Conservation (phyloP, 2,113 vertebrate species). For the Ochotona princeps region DNA sequence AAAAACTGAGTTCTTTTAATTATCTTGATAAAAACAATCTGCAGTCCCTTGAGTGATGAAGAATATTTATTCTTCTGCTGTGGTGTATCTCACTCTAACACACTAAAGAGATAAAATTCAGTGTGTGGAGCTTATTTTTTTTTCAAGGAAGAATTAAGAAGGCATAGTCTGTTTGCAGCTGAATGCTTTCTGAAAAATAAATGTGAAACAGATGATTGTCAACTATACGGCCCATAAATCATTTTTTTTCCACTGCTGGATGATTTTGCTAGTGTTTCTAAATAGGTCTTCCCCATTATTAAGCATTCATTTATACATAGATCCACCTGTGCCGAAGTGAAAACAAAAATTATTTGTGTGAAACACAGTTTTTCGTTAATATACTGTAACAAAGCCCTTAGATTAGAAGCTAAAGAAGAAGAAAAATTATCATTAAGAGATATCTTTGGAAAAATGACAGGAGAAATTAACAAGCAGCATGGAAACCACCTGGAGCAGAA, state of each 20-base stretch:
- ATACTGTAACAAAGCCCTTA: neutral
- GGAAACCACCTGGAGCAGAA: neutral
- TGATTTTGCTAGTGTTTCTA: constrained; percentile 28
- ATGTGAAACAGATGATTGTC: constrained; percentile 45
- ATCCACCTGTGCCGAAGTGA: constrained; percentile 3
- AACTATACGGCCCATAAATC: constrained; percentile 38
- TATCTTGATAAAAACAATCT: constrained; percentile 33
- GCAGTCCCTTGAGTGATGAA: neutral
- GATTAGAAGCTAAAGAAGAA: constrained; percentile 1
- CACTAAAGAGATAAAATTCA: neutral
- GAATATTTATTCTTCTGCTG: neutral
- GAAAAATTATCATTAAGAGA: constrained; percentile 36
- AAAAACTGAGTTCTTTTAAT: neutral
- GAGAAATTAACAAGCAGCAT: neutral
- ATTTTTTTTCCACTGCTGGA: constrained; percentile 1
- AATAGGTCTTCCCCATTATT: constrained; percentile 31
- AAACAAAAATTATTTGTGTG: constrained; percentile 34
- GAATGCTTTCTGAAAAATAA: constrained; percentile 14
- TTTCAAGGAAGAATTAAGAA: neutral
- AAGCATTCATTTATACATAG: constrained; percentile 44
- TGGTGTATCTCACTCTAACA: neutral
- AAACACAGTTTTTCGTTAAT: constrained; percentile 35
- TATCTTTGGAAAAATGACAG: neutral
- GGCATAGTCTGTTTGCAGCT: neutral
- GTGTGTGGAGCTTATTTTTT: neutral